Evolutionary conservation across 2,888 invertebrate species (phyloP), one percentile per base, ranked within the genome.

Genomic region (Orthonychiurus folsomi): DNA sequence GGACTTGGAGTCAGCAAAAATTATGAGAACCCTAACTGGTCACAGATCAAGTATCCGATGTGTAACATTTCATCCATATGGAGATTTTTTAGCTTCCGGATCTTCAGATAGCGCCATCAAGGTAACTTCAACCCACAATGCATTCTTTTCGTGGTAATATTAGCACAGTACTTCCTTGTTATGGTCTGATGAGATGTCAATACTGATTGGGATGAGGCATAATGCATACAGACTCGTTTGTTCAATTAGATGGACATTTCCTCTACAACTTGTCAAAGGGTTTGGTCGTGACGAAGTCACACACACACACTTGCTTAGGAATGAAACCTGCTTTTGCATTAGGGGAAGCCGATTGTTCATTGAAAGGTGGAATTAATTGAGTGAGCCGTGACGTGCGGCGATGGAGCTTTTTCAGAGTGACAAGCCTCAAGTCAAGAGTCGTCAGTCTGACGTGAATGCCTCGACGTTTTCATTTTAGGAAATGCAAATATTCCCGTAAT

Each of bases 51-150:
- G 86, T 66, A 87, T 93, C 69, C 85, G 85, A 74, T 88, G 89
- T 76, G 84, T 93, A 78, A 94, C 95, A 79, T 96, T 96, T 77
- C 94, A 95, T 82, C 94, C 95, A 2, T 95, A 93, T 77, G 94
- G 93, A 21, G 92, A 94, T 75, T 89, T 93, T 77, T 83, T 95
- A 64, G 90, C 91, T 9, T 94, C 94, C 9, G 96, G 96, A 3
- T 93, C 95, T 72, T 84, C 88, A 75, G 97, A 97, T 76, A 90
- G 88, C 68, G 87, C 86, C 72, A 87, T 93, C 59, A 92, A 90
- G 78, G 82, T 82, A 71, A 23, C n/a, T 25, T 52, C 3, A 20
- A 12, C 20, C 3, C 3, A 20, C 3, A 20, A 12, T 52, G 21
- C 20, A 52, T 52, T 52, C 52, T 21, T 52, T 52, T 52, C 52